Conservation (phyloP, 2,888 invertebrate genomes). For the Drosophila mercatorum region DNA sequence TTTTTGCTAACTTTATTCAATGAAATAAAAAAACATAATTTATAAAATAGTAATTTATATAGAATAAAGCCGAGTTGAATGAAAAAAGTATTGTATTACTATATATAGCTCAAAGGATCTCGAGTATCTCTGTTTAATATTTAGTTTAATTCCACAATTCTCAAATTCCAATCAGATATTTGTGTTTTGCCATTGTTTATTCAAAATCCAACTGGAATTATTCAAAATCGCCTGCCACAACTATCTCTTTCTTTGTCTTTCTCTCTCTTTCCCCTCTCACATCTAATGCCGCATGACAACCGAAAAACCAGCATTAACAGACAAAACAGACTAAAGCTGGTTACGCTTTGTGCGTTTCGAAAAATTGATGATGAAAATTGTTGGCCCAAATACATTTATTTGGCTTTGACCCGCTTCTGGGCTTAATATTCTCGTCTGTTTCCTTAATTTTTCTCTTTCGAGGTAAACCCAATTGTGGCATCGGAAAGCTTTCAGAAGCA, state of each 20-base stretch:
- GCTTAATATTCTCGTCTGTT: not conserved
- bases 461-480: constrained; percentile 3
- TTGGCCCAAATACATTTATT: constrained; percentile 1
- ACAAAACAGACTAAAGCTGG: not conserved
- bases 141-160: not conserved
- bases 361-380: not conserved
- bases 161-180: not conserved
- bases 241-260: not conserved
- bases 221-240: not conserved
- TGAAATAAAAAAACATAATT: too few species aligned
- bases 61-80: too few species aligned
- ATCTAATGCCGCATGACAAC: not conserved
- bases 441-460: not conserved
- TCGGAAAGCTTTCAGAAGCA: not conserved
- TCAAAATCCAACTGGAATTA: not conserved
- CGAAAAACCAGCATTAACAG: not conserved
- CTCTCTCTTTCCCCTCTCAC: not conserved
- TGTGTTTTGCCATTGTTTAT: not conserved
- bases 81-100: too few species aligned
- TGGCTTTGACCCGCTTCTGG: not conserved
- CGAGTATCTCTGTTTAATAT: not conserved
- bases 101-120: too few species aligned
- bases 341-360: not conserved
- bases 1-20: too few species aligned
- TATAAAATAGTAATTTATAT: too few species aligned